Conservation (phyloP, 2,888 invertebrate species). For the Gibbula magus region DNA sequence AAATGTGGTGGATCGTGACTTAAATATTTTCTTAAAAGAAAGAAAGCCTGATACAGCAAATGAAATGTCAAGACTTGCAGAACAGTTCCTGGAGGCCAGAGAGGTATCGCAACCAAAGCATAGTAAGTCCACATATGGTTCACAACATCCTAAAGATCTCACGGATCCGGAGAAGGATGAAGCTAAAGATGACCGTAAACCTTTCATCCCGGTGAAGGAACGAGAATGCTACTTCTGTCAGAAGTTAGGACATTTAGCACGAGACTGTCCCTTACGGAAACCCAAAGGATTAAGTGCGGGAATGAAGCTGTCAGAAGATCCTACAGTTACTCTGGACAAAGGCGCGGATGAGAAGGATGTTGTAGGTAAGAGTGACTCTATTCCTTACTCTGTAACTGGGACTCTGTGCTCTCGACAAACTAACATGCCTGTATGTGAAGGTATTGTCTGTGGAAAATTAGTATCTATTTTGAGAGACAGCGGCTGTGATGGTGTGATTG, state of each 20-base stretch:
- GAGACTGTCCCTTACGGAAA: background rate
- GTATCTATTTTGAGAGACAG: background rate
- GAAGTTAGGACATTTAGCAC: background rate
- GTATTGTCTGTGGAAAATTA: background rate
- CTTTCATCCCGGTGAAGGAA: background rate
- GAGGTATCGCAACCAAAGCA: too few relatives aligned
- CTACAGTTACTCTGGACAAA: too few relatives aligned
- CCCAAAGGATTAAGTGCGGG: too few relatives aligned
- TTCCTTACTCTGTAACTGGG: background rate
- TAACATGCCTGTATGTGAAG: background rate
- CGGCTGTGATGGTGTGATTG: background rate
- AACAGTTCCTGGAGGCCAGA: conserved; percentile 26
- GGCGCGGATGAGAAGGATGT: too few relatives aligned
- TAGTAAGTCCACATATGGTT: background rate
- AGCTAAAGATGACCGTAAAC: background rate
- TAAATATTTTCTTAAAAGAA: conserved; percentile 34
- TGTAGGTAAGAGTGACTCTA: too few relatives aligned
- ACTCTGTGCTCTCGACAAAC: background rate
- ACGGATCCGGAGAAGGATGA: background rate
- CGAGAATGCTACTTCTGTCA: background rate
- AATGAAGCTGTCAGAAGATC: too few relatives aligned
- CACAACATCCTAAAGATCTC: background rate
- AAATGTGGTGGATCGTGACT: conserved; percentile 8
- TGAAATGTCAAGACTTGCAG: conserved; percentile 34
- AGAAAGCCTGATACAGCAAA: conserved; percentile 21